Base-by-base conservation (phyloP, 2,797 vertebrate species). In the Lacerta bilineata region DNA sequence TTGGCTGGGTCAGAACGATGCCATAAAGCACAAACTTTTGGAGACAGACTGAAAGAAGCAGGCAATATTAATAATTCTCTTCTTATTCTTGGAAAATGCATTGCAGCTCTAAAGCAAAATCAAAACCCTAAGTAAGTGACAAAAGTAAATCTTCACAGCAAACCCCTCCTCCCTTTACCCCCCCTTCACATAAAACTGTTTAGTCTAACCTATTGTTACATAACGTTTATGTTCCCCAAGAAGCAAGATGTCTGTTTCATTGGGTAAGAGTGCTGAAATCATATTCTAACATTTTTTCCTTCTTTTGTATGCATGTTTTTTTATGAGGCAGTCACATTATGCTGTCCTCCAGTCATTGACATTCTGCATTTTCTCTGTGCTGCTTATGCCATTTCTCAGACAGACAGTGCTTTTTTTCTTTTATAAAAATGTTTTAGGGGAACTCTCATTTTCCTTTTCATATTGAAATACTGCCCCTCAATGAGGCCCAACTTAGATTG, bases 41-140 rank as follows among this genome's bases (percentile, higher is more conserved):
- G 98, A 39, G 98, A 98, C 36, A 95, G 98, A 84, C 96, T 99
- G 29, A 98, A 98, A 94, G 98, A 99, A 95, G 98, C 98, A 0
- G 98, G 98, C 20, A 99, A 98, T 94, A 99, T 99, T 33, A 99
- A 99, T 94, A 98, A 97, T 91, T 99, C 98, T 7, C 97, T 99
- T 90, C 98, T 98, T 87, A 99, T 98, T 87, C 96, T 99, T 93
- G 98, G 98, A 76, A 99, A 99, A 91, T 98, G 98, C 91, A 98
- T 99, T 93, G 97, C 96, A 33, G 98, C 97, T 1, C 87, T 99
- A 8, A 97, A 98, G 46, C 98, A 97, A 96, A 97, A 96, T 92
- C 97, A 98, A 94, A 96, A 96, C 5, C 97, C 98, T 20, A 94
- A 97, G 98, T 98, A 96, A 95, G 96, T 95, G 77, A 79, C 3